These are phyloP conservation scores for Maccullochella peelii DNA, from an alignment of 2,113 vertebrate species.

Conservation along the genomic window DNA sequence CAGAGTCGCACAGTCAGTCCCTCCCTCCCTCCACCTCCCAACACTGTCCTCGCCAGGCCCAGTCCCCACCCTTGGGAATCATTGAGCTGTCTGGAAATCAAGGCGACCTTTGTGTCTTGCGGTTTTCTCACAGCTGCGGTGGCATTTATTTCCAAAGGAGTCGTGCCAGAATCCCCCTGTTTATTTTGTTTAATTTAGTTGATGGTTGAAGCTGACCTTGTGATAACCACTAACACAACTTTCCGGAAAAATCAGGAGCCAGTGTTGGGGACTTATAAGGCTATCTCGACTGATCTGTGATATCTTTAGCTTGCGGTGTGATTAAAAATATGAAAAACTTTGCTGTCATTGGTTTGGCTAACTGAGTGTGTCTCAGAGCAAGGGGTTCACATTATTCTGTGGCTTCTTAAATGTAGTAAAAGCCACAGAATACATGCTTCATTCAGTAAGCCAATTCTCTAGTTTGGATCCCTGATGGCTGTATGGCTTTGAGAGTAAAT, in stretches of 20 bases:
- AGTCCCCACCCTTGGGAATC: conserved; percentile 61
- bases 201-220: conserved; percentile 54
- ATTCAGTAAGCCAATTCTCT: conserved; percentile 34
- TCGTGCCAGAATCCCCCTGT: conserved; percentile 46
- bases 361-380: conserved; percentile 30
- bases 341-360: conserved; percentile 48
- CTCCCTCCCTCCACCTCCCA: not conserved
- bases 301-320: conserved; percentile 45
- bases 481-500: conserved; percentile 47
- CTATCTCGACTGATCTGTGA: conserved; percentile 36
- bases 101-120: conserved; percentile 70
- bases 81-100: conserved; percentile 70
- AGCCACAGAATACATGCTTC: conserved; percentile 42
- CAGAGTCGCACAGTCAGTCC: conserved; percentile 39
- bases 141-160: conserved; percentile 58
- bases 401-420: conserved; percentile 37
- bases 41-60: conserved; percentile 51
- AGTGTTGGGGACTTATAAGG: conserved; percentile 29
- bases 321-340: conserved; percentile 50
- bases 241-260: conserved; percentile 42
- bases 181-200: conserved; percentile 71
- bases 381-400: conserved; percentile 47
- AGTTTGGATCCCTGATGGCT: conserved; percentile 28
- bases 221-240: conserved; percentile 49
- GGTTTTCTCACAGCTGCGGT: conserved; percentile 62